Base-by-base conservation (phyloP, 2,888 invertebrate genomes). In the Limnephilus rhombicus region DNA sequence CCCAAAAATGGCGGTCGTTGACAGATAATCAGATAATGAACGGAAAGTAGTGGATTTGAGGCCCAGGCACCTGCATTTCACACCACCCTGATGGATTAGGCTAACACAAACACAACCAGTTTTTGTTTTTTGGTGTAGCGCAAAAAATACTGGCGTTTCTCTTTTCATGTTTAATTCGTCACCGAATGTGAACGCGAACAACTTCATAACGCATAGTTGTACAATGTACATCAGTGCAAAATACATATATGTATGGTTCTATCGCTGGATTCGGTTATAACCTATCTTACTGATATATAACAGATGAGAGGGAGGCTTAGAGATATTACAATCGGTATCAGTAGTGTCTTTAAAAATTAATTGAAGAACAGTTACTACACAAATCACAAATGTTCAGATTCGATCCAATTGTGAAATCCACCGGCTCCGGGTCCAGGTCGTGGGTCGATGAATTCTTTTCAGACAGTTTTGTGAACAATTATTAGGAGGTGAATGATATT, bases 371-470 rank as follows among this genome's bases (percentile, higher is more conserved):
- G 24, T 3, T 83, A 18, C 37, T 34, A 82, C n/a, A 24, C 68
- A n/a, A 2, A 68, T 85, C 37, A 41, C 24, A 45, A 86, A 53
- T 37, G 86, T 86, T 53, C 86, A n/a, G 9, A 86, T 86, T 49
- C 45, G 86, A 86, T 86, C 29, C 86, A 86, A 31, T 86, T 49
- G 15, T 37, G 37, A 24, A 68, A 41, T 80, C 9, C 24, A 80
- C 86, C 83, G 83, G 24, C 85, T 68, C 18, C 31, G 18, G 87
- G n/a, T 87, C 34, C 9, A 41, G 53, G 49, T 49, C 45, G 90
- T 90, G 90, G 90, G 90, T 13, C 81, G 80, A n/a, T 89, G 37
- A 80, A 89, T 89, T 81, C 49, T 90, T 80, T 41, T 41, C n/a
- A 34, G 53, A 29, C 88, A 82, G n/a, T 89, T 82, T 82, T 81